phyloP scores from a whole-genome alignment of 2,113 vertebrate species.

The Cynopterus brachyotis region DNA sequence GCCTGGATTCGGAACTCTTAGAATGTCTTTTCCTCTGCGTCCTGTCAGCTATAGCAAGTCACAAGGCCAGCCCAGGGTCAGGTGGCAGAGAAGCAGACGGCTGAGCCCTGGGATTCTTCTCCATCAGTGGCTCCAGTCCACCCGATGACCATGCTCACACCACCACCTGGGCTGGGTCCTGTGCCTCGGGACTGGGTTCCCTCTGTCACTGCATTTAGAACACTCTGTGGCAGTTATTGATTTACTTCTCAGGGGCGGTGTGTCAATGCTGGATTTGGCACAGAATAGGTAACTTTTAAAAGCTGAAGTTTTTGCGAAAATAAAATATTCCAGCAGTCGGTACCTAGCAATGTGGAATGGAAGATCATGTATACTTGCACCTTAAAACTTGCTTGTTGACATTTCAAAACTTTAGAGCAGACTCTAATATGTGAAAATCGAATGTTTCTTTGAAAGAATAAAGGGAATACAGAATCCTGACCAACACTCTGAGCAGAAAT shows the following conservation, averaged over 20 bases:
- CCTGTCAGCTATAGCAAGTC: not conserved
- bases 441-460: conserved; percentile 16
- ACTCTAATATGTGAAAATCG: not conserved
- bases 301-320: not conserved
- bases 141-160: not conserved
- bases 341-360: not conserved
- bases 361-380: not conserved
- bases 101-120: not conserved
- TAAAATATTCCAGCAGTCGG: not conserved
- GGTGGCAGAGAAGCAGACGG: not conserved
- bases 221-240: not conserved
- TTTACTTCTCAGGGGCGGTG: not conserved
- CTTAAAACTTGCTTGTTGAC: not conserved
- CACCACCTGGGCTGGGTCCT: too few species aligned
- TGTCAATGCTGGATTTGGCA: not conserved
- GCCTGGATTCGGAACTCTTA: not conserved
- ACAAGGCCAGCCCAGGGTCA: not conserved
- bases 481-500: not conserved
- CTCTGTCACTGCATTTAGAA: not conserved
- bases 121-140: not conserved
- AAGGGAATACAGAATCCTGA: not conserved
- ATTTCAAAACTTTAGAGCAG: not conserved
- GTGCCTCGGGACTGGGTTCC: not conserved
- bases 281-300: not conserved
- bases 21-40: not conserved